phyloP scores from a whole-genome alignment of 2,888 invertebrate genomes.

The Tachina fera region DNA sequence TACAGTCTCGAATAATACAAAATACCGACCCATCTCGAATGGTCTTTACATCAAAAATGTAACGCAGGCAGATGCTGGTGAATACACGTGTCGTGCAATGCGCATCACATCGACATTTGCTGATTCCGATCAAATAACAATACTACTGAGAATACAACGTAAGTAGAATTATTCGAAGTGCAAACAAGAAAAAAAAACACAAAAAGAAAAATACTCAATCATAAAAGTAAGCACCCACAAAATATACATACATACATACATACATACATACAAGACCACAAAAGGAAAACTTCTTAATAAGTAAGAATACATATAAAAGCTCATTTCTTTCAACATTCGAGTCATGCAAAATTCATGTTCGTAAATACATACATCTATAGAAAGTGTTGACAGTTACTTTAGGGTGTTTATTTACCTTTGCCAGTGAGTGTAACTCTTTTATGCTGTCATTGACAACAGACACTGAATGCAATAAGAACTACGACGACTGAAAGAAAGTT shows the following conservation, averaged over 20 bases:
- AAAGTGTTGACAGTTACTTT: no score
- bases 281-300: no score
- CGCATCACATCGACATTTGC: slow-evolving; percentile 84
- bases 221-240: neutral
- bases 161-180: slow-evolving; percentile 79
- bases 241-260: neutral
- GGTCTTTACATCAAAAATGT: slow-evolving; percentile 85
- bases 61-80: slow-evolving; percentile 84
- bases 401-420: neutral
- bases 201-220: neutral
- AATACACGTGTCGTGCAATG: slow-evolving; percentile 85
- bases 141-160: slow-evolving; percentile 85
- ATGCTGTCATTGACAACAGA: slow-evolving; percentile 20
- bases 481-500: slow-evolving; percentile 8
- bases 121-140: slow-evolving; percentile 84
- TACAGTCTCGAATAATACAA: slow-evolving; percentile 81
- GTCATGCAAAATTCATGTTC: no score
- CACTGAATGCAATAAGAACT: slow-evolving; percentile 26
- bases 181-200: no score
- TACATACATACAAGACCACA: no score
- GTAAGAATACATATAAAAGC: no score
- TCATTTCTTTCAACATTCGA: no score
- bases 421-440: neutral
- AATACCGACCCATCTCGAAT: slow-evolving; percentile 84
- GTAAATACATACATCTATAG: no score